Base-by-base conservation (phyloP, 2,888 invertebrate genomes). In the Antitype chi region DNA sequence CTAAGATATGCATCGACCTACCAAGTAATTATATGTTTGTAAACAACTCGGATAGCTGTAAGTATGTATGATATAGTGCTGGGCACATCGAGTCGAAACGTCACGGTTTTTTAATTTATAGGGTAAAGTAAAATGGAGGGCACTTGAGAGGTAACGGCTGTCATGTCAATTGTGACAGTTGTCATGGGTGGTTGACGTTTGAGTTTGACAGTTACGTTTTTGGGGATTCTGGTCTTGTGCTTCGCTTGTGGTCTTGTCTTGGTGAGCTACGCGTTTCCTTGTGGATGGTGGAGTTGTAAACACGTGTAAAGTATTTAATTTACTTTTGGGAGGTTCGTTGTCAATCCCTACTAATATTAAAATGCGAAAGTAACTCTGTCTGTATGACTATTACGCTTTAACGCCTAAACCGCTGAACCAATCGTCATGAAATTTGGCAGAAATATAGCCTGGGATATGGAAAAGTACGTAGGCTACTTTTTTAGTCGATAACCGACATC, bases 21-120 rank as follows among this genome's bases (percentile, higher is more conserved):
- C 96, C 95, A 93, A 94, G 94, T 96, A 96, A 96, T 96, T 96
- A 96, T 96, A 96, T 96, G 96, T 96, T 96, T 96, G 95, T 96
- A 93, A 96, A 95, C 95, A 89, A 90, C 89, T 87, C 63, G 77
- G 89, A 89, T 90, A 91, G 87, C 81, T 85, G 87, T 87, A 78
- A 79, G 70, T 77, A 84, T 82, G 83, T 85, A 80, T 74, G 73
- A 38, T 43, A 70, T 90, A 91, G 93, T 89, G 94, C 90, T 92
- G 94, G 77, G 90, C 85, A 84, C 90, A 85, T 89, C 85, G 87
- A 88, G 57, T 77, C 63, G 72, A 64, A 68, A 85, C 85, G 82
- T 85, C 76, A 76, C 64, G 63, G 47, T 28, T 63, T 67, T 85
- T 67, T 74, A 67, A 63, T 81, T 81, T 85, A 28, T 74, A 52